Evolutionary conservation across 2,888 invertebrate genomes (phyloP).

Genomic region (Drosophila algonquin): DNA sequence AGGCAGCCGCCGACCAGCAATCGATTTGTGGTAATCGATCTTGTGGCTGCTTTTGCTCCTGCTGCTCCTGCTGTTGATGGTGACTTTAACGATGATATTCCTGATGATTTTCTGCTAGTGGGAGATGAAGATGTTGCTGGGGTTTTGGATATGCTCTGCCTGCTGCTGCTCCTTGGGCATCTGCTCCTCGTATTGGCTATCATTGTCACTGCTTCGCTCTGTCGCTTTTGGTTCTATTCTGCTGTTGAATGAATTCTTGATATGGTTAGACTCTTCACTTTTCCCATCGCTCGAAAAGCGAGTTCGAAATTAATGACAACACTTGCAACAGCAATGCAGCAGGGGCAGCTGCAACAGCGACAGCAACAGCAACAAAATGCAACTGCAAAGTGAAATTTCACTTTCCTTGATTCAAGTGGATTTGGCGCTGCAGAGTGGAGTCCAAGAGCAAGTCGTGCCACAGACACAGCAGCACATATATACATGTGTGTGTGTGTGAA

Average conservation of each 20-base stretch:
- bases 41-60: conserved; percentile 26
- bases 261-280: conserved; percentile 22
- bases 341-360: conserved; percentile 23
- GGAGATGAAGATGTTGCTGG: conserved; percentile 18
- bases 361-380: conserved; percentile 15
- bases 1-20: conserved; percentile 17
- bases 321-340: conserved; percentile 15
- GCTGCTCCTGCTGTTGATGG: conserved; percentile 5
- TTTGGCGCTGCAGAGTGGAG: conserved; percentile 25
- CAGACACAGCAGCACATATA: background rate
- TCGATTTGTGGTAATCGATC: conserved; percentile 27
- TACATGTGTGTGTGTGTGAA: conserved; percentile 4
- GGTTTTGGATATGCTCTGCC: conserved; percentile 10
- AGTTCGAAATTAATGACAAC: conserved; percentile 6
- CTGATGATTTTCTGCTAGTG: background rate
- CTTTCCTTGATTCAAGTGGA: conserved; percentile 66
- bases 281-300: background rate
- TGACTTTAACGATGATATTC: background rate
- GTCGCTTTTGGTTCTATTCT: background rate
- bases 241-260: conserved; percentile 6
- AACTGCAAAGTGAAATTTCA: conserved; percentile 74
- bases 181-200: background rate
- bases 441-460: conserved; percentile 35
- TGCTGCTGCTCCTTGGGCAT: background rate
- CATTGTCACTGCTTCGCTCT: conserved; percentile 1